These are phyloP conservation scores for Blastobasis adustella DNA, from an alignment of 2,888 invertebrate genomes.

Conservation along the genomic window DNA sequence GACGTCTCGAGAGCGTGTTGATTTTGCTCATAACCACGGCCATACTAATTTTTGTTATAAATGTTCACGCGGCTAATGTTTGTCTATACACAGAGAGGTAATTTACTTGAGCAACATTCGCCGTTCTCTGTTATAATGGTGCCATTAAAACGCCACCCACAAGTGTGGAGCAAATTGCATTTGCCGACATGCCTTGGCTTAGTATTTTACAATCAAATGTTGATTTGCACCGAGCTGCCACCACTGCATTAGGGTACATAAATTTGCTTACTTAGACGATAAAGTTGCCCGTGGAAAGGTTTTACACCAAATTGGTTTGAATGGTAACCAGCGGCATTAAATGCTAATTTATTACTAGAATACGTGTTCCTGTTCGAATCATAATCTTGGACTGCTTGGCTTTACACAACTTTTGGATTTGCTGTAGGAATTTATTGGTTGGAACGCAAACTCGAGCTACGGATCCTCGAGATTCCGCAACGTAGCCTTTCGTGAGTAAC, in stretches of 20 bases:
- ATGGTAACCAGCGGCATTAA: conserved; percentile 44
- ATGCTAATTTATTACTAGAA: conserved; percentile 46
- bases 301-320: conserved; percentile 47
- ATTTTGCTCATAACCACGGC: conserved; percentile 15
- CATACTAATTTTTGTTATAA: conserved; percentile 1
- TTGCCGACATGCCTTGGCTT: conserved; percentile 48
- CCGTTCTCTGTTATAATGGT: conserved; percentile 56
- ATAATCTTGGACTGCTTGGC: conserved; percentile 21
- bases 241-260: conserved; percentile 62
- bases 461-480: conserved; percentile 24
- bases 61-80: conserved; percentile 27
- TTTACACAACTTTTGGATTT: conserved; percentile 21
- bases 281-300: conserved; percentile 48
- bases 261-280: conserved; percentile 62
- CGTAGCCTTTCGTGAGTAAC: conserved; percentile 44
- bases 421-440: conserved; percentile 28
- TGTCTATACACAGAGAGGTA: conserved; percentile 44
- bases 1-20: conserved; percentile 4
- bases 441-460: no score
- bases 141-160: conserved; percentile 70
- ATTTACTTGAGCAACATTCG: conserved; percentile 62
- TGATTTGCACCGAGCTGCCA: conserved; percentile 63
- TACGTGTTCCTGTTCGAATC: conserved; percentile 26
- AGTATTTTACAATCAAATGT: conserved; percentile 69
- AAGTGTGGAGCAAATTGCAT: conserved; percentile 65